These are phyloP conservation scores for Etheostoma nigrum DNA, from an alignment of 2,797 vertebrate species.

Conservation along the genomic window DNA sequence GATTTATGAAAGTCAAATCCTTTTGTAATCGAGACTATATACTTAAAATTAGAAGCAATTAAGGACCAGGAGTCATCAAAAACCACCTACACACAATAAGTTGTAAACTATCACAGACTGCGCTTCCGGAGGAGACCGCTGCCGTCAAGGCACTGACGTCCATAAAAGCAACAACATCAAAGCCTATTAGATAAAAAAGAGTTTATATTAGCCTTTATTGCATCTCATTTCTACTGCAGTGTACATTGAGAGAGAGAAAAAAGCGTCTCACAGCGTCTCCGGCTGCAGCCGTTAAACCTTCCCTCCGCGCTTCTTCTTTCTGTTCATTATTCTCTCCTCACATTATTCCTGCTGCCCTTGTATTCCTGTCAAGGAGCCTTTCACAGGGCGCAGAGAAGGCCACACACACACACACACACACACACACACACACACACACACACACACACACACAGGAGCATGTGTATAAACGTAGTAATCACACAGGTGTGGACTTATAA, in stretches of 20 bases:
- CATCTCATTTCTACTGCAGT: neutral
- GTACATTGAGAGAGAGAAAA: neutral
- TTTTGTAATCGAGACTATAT: no score
- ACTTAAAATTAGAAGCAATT: no score
- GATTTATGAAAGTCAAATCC: no score
- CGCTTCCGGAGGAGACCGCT: no score
- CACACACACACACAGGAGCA: constrained; percentile 22
- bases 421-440: constrained; percentile 12
- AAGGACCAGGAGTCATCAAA: no score
- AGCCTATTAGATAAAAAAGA: neutral
- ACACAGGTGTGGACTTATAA: constrained; percentile 48
- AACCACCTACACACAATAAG: no score
- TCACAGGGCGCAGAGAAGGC: constrained; percentile 40
- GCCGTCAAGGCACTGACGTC: no score
- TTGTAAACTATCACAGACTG: no score
- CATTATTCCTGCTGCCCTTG: constrained; percentile 58
- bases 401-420: constrained; percentile 12
- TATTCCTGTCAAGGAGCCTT: constrained; percentile 62
- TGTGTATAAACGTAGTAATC: constrained; percentile 10
- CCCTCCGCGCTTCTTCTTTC: constrained; percentile 43
- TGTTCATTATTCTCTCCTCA: constrained; percentile 55
- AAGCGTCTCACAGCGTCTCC: neutral
- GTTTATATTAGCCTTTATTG: neutral
- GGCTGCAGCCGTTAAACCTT: constrained; percentile 20
- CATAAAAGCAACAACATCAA: neutral